These are phyloP conservation scores for Drosophila acutilabella DNA, from an alignment of 2,888 invertebrate genomes.

Conservation along the genomic window DNA sequence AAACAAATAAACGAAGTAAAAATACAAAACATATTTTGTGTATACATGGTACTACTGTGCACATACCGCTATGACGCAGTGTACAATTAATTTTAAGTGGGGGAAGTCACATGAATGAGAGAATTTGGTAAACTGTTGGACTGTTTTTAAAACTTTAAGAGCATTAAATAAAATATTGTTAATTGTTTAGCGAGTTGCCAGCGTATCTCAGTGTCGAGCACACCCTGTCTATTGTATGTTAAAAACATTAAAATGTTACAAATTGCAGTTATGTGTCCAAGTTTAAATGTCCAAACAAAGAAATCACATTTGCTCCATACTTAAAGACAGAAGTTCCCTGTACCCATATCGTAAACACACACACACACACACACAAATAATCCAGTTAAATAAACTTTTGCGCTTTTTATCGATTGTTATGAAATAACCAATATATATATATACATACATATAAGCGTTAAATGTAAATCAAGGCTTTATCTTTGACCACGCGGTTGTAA, in stretches of 20 bases:
- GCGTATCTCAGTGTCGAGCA: slow-evolving; percentile 2
- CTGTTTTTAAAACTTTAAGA: not conserved
- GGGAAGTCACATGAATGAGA: not conserved
- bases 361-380: not conserved
- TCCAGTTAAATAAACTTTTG: not conserved
- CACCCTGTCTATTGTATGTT: slow-evolving; percentile 32
- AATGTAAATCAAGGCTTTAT: slow-evolving; percentile 26
- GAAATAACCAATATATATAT: slow-evolving; percentile 2
- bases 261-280: slow-evolving; percentile 21
- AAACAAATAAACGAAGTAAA: not conserved
- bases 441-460: slow-evolving; percentile 14
- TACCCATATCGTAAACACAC: slow-evolving; percentile 1
- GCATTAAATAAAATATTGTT: slow-evolving; percentile 3
- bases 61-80: slow-evolving; percentile 19
- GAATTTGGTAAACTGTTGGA: slow-evolving; percentile 10
- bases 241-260: slow-evolving; percentile 29
- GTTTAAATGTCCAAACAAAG: slow-evolving; percentile 3
- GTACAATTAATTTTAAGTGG: slow-evolving; percentile 5
- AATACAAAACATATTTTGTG: slow-evolving; percentile 20
- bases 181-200: slow-evolving; percentile 7
- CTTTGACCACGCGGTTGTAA: slow-evolving; percentile 20
- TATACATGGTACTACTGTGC: slow-evolving; percentile 7
- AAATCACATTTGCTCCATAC: slow-evolving; percentile 8
- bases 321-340: slow-evolving; percentile 4
- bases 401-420: slow-evolving; percentile 10